Base-by-base conservation (phyloP, 2,888 invertebrate genomes). In the Malthinus seriepunctatus region DNA sequence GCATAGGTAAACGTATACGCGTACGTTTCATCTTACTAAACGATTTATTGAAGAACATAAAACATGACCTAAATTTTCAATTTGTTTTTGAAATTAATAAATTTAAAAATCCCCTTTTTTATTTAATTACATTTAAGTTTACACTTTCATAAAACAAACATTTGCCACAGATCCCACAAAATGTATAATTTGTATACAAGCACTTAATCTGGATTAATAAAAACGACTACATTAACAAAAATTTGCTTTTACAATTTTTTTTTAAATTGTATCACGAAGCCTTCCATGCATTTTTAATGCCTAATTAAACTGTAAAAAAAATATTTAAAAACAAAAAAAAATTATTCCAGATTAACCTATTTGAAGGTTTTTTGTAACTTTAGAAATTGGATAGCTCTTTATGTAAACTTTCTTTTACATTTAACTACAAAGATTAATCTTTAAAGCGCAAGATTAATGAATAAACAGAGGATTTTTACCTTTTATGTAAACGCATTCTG, bases 201-300 rank as follows among this genome's bases (percentile, higher is more conserved):
- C 23, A 23, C 23, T 23, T 23, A 23, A 23, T 23, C 23, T 23
- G 42, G 51, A 51, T 51, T 51, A 51, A 32, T 42, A 42, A 31
- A 15, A 51, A 42, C 51, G 51, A 42, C 42, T 51, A 51, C 42
- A 42, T 51, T 51, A 51, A 39, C 46, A 47, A 47, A 37, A 32
- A 32, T 31, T 54, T 54, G 46, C 54, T 15, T 39, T 54, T 34
- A 12, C 38, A 8, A 23, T 34, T 33, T 34, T 48, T n/a, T 35
- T 47, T 46, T 42, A 35, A 38, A 54, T 32, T 39, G 46, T 32
- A 10, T 32, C 38, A 32, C 32, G 11, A 12, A 33, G 32, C 11
- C 32, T 32, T n/a, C 14, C 47, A 10, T 48, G 39, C 54, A 54
- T 54, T 47, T 51, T 54, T 54, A 54, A 54, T 54, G 39, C 47